These are phyloP conservation scores for Pseudonaja textilis DNA, from an alignment of 2,113 vertebrate genomes.

Conservation along the genomic window DNA sequence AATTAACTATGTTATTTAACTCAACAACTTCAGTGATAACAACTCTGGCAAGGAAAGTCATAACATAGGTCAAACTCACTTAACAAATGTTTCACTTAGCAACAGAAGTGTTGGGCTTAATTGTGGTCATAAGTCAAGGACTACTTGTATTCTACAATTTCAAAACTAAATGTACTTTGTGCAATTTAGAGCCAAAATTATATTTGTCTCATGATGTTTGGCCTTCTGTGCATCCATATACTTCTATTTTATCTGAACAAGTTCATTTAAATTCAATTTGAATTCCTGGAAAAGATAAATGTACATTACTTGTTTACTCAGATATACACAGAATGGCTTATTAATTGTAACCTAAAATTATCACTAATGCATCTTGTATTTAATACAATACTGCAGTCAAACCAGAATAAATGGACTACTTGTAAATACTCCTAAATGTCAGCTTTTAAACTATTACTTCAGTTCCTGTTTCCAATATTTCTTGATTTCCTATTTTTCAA, in stretches of 20 bases:
- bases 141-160: neutral
- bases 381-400: neutral
- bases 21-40: too few species aligned
- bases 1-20: too few species aligned
- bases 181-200: neutral
- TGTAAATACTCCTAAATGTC: neutral
- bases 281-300: neutral
- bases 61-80: too few species aligned
- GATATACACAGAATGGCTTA: neutral
- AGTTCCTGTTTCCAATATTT: neutral
- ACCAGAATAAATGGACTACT: neutral
- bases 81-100: too few species aligned
- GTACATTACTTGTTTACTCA: neutral
- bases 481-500: neutral
- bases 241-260: neutral
- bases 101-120: too few species aligned
- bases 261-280: neutral
- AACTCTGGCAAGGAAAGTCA: too few species aligned
- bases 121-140: too few species aligned
- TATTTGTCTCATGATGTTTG: neutral
- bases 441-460: neutral
- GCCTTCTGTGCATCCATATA: neutral
- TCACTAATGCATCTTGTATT: neutral
- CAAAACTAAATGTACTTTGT: neutral
- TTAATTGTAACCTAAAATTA: neutral